Conservation (phyloP, 2,113 vertebrate species). For the Misgurnus anguillicaudatus region DNA sequence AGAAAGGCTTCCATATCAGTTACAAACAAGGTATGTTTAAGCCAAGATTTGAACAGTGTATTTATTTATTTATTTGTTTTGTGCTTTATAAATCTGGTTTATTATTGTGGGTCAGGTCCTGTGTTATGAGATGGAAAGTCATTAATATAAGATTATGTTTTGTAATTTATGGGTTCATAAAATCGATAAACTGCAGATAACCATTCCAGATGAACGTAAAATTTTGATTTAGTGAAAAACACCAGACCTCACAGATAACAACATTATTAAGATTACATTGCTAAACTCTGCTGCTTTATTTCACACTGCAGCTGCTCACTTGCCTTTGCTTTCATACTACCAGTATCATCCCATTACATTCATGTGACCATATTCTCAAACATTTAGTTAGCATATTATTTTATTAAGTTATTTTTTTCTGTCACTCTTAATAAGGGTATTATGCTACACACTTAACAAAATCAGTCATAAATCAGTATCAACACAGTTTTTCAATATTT, state of each 20-base stretch:
- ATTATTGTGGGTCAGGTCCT: not conserved
- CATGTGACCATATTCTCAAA: not conserved
- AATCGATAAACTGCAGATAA: not conserved
- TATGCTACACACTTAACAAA: no score
- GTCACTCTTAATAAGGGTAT: not conserved
- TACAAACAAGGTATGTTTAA: conserved; percentile 84
- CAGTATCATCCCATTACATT: conserved; percentile 11
- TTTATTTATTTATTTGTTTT: not conserved
- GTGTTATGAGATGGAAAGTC: not conserved
- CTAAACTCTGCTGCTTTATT: not conserved
- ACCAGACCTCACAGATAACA: not conserved
- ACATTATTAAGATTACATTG: not conserved
- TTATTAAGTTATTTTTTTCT: not conserved
- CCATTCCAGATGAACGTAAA: not conserved
- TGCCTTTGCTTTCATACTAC: conserved; percentile 3
- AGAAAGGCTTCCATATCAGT: conserved; percentile 90
- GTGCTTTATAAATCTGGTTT: conserved; percentile 2
- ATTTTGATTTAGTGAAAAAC: conserved; percentile 4
- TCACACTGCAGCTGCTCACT: conserved; percentile 14
- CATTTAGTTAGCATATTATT: not conserved
- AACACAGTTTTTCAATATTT: no score
- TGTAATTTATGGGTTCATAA: not conserved
- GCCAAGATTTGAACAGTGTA: not conserved
- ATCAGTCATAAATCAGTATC: no score
- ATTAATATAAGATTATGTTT: not conserved